Evolutionary conservation across 2,797 vertebrate species (phyloP).

Genomic region (Enteromius argenteus): DNA sequence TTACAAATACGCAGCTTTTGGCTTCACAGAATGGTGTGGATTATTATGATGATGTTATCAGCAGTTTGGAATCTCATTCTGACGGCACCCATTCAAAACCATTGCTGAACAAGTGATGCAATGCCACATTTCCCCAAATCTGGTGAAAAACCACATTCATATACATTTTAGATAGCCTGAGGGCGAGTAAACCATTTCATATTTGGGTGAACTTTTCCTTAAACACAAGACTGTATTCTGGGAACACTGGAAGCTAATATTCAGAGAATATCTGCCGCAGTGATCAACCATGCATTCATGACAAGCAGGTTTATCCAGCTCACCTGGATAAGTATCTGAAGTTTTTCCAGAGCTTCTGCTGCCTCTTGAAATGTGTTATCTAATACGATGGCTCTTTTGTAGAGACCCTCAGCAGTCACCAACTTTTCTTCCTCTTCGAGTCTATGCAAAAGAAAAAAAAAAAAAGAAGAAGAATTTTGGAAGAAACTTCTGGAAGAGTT

Average conservation of each 20-base stretch:
- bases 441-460: slow-evolving; percentile 67
- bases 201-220: neutral
- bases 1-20: too few relatives aligned
- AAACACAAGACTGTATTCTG: neutral
- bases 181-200: neutral
- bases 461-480: neutral
- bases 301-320: slow-evolving; percentile 74
- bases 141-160: neutral
- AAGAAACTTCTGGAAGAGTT: neutral
- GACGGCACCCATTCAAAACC: neutral
- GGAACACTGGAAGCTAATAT: neutral
- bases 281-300: neutral
- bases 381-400: slow-evolving; percentile 89
- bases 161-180: neutral
- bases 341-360: slow-evolving; percentile 88
- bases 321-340: slow-evolving; percentile 95
- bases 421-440: slow-evolving; percentile 95
- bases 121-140: neutral
- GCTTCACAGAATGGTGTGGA: too few relatives aligned
- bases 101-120: neutral
- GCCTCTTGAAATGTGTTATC: slow-evolving; percentile 91
- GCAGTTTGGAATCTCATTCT: neutral
- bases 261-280: neutral
- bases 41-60: too few relatives aligned
- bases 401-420: slow-evolving; percentile 92